Evolutionary conservation across 1,140 invertebrate genomes (phyloP), one percentile per base, ranked within the genome.

Genomic region (Drosophila equinoxialis): DNA sequence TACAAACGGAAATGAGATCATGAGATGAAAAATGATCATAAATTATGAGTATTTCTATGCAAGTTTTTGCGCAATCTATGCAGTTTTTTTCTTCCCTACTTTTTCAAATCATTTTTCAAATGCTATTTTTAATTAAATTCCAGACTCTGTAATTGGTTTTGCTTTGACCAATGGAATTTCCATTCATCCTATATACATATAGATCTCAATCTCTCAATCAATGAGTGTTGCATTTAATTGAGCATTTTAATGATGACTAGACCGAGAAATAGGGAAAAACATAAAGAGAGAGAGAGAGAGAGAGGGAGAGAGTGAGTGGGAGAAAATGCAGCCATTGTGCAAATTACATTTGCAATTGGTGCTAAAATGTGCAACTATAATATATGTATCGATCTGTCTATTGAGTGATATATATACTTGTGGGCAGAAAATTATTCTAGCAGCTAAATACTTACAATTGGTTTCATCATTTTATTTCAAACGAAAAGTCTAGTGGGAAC

Each of bases 1-100:
- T 3, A 11, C n/a, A 26, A 68, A 70, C 87, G 86, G 87, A 90
- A 83, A 90, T 90, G 87, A 90, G 87, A 80, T 90, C 87, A 90
- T 87, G 23, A 74, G 23, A 71, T 63, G 58, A 41, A 48, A 77
- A 74, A 69, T 71, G 73, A 73, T 68, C 60, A 81, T 81, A 78
- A 78, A 75, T 86, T 68, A 35, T 63, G 41, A 71, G 78, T 74
- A 74, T 77, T 78, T 23, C 17, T 51, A 51, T 51, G 45, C 45
- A 51, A 23, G 45, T 23, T 48, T 48, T 48, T 48, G 45, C 45
- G 45, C 45, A 48, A 48, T 48, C 17, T 48, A 20, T 48, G 45
- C 45, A 48, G 7, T 20, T 30, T 51, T 51, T 51, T 45, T 26
- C 3, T 7, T 11, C 14, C 8, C 7, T 10, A 11, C 3, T 72